phyloP scores from a whole-genome alignment of 2,797 vertebrate species.

The Columba guinea region DNA sequence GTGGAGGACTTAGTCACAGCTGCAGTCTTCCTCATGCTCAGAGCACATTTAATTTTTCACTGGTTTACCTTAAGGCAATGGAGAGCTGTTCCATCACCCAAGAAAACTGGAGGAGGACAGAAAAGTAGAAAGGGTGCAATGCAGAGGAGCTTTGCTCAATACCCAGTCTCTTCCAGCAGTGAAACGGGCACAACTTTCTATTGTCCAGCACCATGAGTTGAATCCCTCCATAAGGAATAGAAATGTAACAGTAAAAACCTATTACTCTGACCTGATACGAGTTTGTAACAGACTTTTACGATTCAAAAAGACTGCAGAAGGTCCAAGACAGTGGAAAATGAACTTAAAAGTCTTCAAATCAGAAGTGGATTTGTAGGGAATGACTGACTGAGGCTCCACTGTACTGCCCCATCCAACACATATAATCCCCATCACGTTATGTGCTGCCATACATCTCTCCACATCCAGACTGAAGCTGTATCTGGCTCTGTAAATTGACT shows the following conservation, averaged over 20 bases:
- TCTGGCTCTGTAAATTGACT: background rate
- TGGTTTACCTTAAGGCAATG: background rate
- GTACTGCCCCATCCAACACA: fast-evolving
- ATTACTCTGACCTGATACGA: background rate
- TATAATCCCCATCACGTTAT: background rate
- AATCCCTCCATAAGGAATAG: background rate
- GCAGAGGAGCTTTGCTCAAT: background rate
- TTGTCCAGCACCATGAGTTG: background rate
- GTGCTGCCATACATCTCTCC: background rate
- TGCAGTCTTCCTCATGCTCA: background rate
- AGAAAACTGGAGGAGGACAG: background rate
- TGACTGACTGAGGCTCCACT: background rate
- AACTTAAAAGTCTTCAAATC: background rate
- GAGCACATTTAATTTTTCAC: background rate
- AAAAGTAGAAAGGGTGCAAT: background rate
- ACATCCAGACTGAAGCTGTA: background rate
- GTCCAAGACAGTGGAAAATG: background rate
- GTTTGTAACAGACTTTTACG: background rate
- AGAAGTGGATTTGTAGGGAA: background rate
- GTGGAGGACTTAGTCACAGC: background rate
- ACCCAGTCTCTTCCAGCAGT: background rate
- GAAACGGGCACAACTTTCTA: background rate
- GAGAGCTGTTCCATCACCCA: background rate
- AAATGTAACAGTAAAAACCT: background rate
- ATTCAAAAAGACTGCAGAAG: background rate